Evolutionary conservation across 2,113 vertebrate species (phyloP).

Genomic region (Elephas maximus): DNA sequence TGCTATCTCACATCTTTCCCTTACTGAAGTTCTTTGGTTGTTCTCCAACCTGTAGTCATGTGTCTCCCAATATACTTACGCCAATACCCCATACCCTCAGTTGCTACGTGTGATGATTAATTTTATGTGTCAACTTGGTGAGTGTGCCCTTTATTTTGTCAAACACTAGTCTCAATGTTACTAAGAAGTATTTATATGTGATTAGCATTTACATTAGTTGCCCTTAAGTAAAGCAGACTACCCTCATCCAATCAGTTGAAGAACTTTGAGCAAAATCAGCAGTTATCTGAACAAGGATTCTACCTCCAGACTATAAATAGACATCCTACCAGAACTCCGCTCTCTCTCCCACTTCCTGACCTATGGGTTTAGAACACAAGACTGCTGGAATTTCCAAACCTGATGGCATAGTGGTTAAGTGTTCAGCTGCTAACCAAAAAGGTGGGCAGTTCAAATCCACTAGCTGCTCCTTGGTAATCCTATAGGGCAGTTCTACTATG

Average conservation of each 20-base stretch:
- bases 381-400: too few species aligned
- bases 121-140: neutral
- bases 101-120: neutral
- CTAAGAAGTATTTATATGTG: too few species aligned
- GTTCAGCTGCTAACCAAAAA: too few species aligned
- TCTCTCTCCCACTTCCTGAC: too few species aligned
- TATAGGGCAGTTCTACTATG: too few species aligned
- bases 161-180: neutral
- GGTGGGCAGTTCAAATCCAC: too few species aligned
- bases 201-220: neutral
- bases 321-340: too few species aligned
- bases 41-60: neutral
- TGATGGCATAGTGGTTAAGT: too few species aligned
- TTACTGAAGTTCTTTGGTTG: neutral
- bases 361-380: too few species aligned
- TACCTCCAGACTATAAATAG: too few species aligned
- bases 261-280: neutral
- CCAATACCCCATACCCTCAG: neutral
- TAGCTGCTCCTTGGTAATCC: too few species aligned
- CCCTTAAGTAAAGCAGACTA: neutral
- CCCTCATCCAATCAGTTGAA: neutral
- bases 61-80: neutral
- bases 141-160: neutral
- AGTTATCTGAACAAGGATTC: too few species aligned
- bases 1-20: neutral